Evolutionary conservation across 2,888 invertebrate species (phyloP), one percentile per base, ranked within the genome.

Genomic region (Leucophenga maculata): DNA sequence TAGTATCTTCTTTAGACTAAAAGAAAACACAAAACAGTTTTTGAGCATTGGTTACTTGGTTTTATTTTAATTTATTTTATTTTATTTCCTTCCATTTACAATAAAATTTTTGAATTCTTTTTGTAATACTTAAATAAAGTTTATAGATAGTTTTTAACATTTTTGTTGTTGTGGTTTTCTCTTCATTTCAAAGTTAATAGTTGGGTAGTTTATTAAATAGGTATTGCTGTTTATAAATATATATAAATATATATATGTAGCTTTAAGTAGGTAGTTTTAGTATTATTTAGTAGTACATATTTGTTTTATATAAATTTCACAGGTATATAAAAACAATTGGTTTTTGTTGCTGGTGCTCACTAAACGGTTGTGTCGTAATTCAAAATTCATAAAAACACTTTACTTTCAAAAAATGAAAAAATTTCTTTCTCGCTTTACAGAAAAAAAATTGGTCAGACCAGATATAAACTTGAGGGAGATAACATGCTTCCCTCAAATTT

Each of bases 121-220:
- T 18, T 11, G 18, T 68, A 70, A 74, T 70, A 54, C 73, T 77
- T 77, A 73, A 72, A 72, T 66, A 57, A 73, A 75, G 66, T 68
- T 76, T 76, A 74, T 72, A 82, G 74, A 76, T 82, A 82, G 68
- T 80, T 83, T 79, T 82, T 80, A 72, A 69, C 68, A 32, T 73
- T 69, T 62, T 75, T 67, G 70, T 50, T 50, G 64, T 54, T 39
- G 59, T 46, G 62, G 66, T 69, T 39, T 50, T 50, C 68, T 18
- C 16, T 55, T 44, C 14, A 65, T 32, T 60, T 57, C 26, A 44
- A 52, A 54, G 22, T 26, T 62, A 13, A 26, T 18, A 16, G 46
- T 32, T 44, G 31, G 11, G 26, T 67, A 32, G 65, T 73, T 57
- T 69, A 39, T 3, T 11, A 39, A 39, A 9, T 39, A 39, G 39